phyloP scores from a whole-genome alignment of 1,140 invertebrate species.

The Drosophila punjabiensis region DNA sequence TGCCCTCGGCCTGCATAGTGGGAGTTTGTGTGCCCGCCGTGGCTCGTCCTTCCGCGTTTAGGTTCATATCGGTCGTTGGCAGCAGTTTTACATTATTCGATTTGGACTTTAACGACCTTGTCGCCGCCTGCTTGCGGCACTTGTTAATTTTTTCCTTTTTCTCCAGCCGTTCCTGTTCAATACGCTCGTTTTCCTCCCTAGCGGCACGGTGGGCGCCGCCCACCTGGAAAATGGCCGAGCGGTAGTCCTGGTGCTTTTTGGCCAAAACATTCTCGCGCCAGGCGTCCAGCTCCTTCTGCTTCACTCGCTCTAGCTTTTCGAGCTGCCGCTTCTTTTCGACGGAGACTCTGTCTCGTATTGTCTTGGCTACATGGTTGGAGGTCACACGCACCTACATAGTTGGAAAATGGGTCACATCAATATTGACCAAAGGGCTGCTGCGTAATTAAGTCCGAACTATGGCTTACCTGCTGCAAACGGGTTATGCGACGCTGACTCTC shows the following conservation, averaged over 20 bases:
- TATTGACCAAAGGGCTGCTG: slow-evolving; percentile 8
- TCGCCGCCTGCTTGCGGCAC: slow-evolving; percentile 34
- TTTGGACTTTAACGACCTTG: slow-evolving; percentile 22
- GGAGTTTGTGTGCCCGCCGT: slow-evolving; percentile 66
- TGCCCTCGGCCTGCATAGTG: slow-evolving; percentile 6
- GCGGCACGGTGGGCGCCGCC: slow-evolving; percentile 78
- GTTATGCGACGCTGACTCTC: slow-evolving; percentile 77
- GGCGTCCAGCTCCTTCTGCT: slow-evolving; percentile 62
- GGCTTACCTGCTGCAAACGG: slow-evolving; percentile 75
- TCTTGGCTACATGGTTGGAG: slow-evolving; percentile 65
- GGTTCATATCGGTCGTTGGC: slow-evolving; percentile 11
- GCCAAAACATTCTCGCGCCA: slow-evolving; percentile 78
- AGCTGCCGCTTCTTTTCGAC: slow-evolving; percentile 66
- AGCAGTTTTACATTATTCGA: slow-evolving; percentile 20
- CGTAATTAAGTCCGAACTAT: slow-evolving; percentile 3
- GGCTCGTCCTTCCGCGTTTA: slow-evolving; percentile 54
- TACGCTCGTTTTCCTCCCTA: slow-evolving; percentile 57
- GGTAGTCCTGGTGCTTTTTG: slow-evolving; percentile 72
- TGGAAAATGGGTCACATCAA: slow-evolving; percentile 5
- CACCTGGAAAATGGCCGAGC: slow-evolving; percentile 69
- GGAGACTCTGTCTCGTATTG: slow-evolving; percentile 70
- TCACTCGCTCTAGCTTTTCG: slow-evolving; percentile 57
- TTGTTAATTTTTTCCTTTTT: slow-evolving; percentile 60
- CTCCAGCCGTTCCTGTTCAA: slow-evolving; percentile 39
- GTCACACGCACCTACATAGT: slow-evolving; percentile 82